Evolutionary conservation across 2,797 vertebrate genomes (phyloP).

Genomic region (Oreochromis mossambicus): DNA sequence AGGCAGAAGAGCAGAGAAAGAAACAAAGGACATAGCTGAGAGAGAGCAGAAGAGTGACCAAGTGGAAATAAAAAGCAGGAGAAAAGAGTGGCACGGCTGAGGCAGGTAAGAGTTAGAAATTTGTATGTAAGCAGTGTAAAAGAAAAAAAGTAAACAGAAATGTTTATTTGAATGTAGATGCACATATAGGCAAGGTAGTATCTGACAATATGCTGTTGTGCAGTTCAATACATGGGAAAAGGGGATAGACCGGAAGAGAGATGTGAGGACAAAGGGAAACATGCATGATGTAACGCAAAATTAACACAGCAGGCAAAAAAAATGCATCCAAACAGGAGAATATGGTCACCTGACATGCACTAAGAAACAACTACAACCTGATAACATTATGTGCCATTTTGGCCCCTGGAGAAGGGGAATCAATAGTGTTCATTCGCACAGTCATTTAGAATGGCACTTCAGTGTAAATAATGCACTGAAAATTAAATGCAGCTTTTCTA

Average conservation of each 20-base stretch:
- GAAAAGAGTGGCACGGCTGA: neutral
- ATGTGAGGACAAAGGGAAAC: neutral
- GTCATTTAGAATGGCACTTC: neutral
- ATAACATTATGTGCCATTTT: neutral
- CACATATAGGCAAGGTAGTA: neutral
- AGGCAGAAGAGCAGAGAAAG: conserved; percentile 9
- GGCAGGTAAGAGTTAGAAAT: conserved; percentile 51
- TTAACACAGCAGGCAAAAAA: neutral
- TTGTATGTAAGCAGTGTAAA: neutral
- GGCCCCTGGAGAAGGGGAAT: neutral
- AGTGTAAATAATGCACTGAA: conserved; percentile 24
- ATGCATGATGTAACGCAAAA: neutral
- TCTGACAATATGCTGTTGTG: neutral
- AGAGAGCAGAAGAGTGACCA: conserved; percentile 5
- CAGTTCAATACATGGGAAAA: neutral
- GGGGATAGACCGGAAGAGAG: neutral
- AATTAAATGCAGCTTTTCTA: neutral
- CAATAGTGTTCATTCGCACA: neutral
- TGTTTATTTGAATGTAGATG: neutral
- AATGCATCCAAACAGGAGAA: neutral
- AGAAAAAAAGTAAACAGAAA: neutral
- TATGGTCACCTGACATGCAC: neutral
- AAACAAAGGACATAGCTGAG: conserved; percentile 42
- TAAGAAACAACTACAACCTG: neutral
- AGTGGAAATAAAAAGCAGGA: neutral